Base-by-base conservation (phyloP, 2,888 invertebrate species). In the Trachelus tabidus region DNA sequence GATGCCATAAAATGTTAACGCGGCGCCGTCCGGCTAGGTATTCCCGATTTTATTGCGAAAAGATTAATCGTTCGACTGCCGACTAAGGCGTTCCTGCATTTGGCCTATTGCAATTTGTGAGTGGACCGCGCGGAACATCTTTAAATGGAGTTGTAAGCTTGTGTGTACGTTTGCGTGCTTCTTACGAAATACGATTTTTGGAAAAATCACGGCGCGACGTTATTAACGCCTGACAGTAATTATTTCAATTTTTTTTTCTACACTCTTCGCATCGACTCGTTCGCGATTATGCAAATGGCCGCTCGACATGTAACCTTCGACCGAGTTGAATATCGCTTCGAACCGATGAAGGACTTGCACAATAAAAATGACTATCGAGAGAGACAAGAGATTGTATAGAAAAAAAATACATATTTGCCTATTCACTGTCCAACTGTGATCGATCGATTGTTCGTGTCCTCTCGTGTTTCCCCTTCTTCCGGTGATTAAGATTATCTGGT, bases 1-100 rank as follows among this genome's bases (percentile, higher is more conserved):
- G 83, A 84, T 84, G 84, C 84, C 84, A 81, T 85, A 85, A 87
- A 84, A 85, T 83, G 84, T 80, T 81, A 83, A 79, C 78, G 75
- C 81, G 85, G 84, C 85, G 85, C 85, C 86, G 84, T 83, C 81
- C 82, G 79, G 78, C 83, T 83, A 71, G 71, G 71, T 71, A 71
- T 71, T 71, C 71, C 71, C 71, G 71, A 71, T 71, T 71, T 71
- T 71, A 71, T 71, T 71, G 71, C 71, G 71, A 71, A 31, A 33
- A 71, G 71, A 71, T 71, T 71, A 31, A 71, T 71, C 71, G 33
- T 34, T 23, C 71, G 71, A 56, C 40, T 56, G 23, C 40, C 40
- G 15, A 56, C 40, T 23, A 9, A 6, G 40, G 6, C 40, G 40
- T 56, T 56, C 40, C 23, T 56, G 40, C 40, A 56, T 56, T 56